Base-by-base conservation (phyloP, 2,888 invertebrate species). In the Anagyrus pseudococci region DNA sequence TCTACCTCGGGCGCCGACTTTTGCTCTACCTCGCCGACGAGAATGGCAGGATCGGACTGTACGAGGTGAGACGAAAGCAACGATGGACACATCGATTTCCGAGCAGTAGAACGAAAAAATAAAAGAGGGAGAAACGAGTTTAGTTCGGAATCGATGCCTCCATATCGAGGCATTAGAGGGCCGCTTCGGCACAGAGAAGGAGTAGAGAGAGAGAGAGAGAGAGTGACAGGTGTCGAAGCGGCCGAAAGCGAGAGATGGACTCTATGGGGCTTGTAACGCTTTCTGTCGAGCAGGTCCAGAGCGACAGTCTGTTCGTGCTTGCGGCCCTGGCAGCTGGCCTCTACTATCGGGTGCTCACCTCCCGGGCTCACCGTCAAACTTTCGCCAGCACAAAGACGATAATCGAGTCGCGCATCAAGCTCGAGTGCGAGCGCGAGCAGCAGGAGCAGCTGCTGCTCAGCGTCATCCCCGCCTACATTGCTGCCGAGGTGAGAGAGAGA, bases 401-500 rank as follows among this genome's bases (percentile, higher is more conserved):
- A 71, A 90, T 96, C 67, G 95, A 96, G 79, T 94, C 95, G 69
- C 85, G 96, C 62, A 93, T 96, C 64, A 94, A 94, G 82, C 83
- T 96, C 68, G 96, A 96, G 82, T 93, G 94, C 75, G 96, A 96
- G 82, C 87, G 93, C 71, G 94, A 96, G 74, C 95, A 95, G 75
- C 96, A 96, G 82, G 96, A 96, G 80, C 91, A 95, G 75, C 84
- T 96, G 65, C 82, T 97, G 62, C 86, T 96, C 20, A 95, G 95
- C 72, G 96, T 97, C 52, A 96, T 97, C 74, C 96, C 96, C 0
- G 96, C 96, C 15, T 96, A 96, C 77, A 93, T 96, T 67, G 95
- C 96, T 15, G 95, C 94, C 26, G 95, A 96, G 89, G 96, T 93
- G 77, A 85, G 52, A n/a, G n/a, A n/a, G n/a, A n/a, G n/a, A n/a